These are phyloP conservation scores for Echinops telfairi DNA, from an alignment of 2,113 vertebrate genomes.

Conservation along the genomic window DNA sequence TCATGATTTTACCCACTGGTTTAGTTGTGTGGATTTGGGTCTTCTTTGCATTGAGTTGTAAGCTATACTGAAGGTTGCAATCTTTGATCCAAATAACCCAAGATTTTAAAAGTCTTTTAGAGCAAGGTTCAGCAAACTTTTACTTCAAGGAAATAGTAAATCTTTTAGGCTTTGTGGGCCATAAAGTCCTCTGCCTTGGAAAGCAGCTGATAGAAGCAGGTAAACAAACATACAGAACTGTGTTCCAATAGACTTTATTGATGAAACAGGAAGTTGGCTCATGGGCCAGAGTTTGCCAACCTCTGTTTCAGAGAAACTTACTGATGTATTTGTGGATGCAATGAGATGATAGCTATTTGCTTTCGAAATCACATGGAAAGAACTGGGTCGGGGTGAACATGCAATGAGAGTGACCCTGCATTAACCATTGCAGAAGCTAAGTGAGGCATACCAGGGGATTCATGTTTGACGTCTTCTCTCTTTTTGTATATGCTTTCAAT, in stretches of 20 bases:
- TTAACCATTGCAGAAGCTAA: neutral
- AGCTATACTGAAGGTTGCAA: too few species aligned
- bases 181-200: neutral
- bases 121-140: neutral
- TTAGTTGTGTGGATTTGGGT: too few species aligned
- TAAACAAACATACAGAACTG: neutral
- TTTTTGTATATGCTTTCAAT: neutral
- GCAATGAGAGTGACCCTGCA: neutral
- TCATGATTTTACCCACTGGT: too few species aligned
- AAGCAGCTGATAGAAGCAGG: neutral
- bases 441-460: neutral
- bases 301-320: neutral
- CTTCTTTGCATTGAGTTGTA: too few species aligned
- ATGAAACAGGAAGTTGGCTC: neutral
- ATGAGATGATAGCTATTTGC: neutral
- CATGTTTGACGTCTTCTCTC: neutral
- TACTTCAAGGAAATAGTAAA: neutral
- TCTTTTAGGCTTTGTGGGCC: neutral
- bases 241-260: neutral
- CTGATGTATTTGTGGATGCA: neutral
- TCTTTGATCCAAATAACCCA: too few species aligned
- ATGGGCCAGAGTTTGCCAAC: neutral
- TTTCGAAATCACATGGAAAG: neutral
- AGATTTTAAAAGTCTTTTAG: neutral
- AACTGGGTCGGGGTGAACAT: neutral